phyloP scores from a whole-genome alignment of 2,888 invertebrate genomes.

The Aplocera efformata region DNA sequence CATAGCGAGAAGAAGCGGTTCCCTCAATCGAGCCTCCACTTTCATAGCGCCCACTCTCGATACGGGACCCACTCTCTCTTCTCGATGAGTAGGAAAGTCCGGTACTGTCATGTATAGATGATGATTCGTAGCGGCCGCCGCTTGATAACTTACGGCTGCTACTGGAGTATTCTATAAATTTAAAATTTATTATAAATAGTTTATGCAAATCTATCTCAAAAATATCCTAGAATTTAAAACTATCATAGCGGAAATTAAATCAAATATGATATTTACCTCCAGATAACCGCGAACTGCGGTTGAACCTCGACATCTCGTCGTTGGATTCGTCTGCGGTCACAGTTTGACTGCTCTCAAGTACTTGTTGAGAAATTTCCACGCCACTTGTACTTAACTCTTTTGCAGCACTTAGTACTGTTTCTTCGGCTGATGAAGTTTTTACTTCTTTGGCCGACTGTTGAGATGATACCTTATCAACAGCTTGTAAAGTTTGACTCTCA shows the following conservation, averaged over 20 bases:
- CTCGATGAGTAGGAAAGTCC: slow-evolving; percentile 56
- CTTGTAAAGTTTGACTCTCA: slow-evolving; percentile 33
- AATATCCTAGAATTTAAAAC: too few species aligned
- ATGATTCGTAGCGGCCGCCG: slow-evolving; percentile 65
- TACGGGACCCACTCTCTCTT: slow-evolving; percentile 62
- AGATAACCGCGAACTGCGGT: slow-evolving; percentile 82
- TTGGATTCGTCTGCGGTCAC: slow-evolving; percentile 61
- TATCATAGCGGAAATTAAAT: too few species aligned
- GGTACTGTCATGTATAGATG: slow-evolving; percentile 52
- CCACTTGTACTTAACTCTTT: slow-evolving; percentile 40
- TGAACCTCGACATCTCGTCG: slow-evolving; percentile 81
- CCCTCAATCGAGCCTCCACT: slow-evolving; percentile 56
- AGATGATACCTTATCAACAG: slow-evolving; percentile 24
- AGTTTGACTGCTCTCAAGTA: slow-evolving; percentile 56
- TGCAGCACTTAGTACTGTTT: slow-evolving; percentile 24
- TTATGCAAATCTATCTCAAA: too few species aligned
- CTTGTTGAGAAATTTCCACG: slow-evolving; percentile 33
- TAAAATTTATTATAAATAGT: slow-evolving; percentile 2
- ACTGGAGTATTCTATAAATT: slow-evolving; percentile 63
- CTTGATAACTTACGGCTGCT: slow-evolving; percentile 59
- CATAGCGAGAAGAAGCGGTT: slow-evolving; percentile 53
- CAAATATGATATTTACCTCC: slow-evolving; percentile 68
- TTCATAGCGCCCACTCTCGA: slow-evolving; percentile 55
- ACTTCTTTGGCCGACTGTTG: slow-evolving; percentile 6
- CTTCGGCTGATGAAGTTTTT: slow-evolving; percentile 4